phyloP scores from a whole-genome alignment of 1,140 invertebrate species.

The Drosophila kikkawai region DNA sequence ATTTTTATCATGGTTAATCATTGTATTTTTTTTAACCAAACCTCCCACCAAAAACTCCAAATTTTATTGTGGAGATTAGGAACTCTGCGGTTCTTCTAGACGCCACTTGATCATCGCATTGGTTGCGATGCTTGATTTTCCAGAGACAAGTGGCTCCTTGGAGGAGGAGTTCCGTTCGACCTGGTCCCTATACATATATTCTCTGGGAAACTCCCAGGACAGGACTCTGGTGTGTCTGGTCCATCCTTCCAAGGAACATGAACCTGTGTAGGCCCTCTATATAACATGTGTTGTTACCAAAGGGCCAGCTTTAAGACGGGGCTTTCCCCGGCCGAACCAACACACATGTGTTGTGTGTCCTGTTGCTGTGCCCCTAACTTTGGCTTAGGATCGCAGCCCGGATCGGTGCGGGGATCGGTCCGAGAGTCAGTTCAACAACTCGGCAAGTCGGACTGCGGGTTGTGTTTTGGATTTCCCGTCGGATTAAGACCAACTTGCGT shows the following conservation, averaged over 20 bases:
- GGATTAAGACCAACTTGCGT: constrained; percentile 78
- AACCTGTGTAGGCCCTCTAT: constrained; percentile 10
- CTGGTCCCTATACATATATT: not conserved
- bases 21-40: not conserved
- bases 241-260: constrained; percentile 23
- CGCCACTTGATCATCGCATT: constrained; percentile 22
- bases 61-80: constrained; percentile 1
- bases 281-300: constrained; percentile 53
- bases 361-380: constrained; percentile 51
- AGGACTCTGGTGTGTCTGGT: not conserved
- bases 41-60: not conserved
- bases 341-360: constrained; percentile 59
- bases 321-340: constrained; percentile 56
- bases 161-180: not conserved
- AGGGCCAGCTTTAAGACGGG: constrained; percentile 66
- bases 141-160: constrained; percentile 30
- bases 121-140: constrained; percentile 10
- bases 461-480: constrained; percentile 83
- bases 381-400: constrained; percentile 42
- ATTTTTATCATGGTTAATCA: not conserved
- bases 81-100: not conserved
- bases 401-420: constrained; percentile 9
- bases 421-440: constrained; percentile 54
- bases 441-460: constrained; percentile 34
- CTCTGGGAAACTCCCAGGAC: constrained; percentile 33